phyloP scores from a whole-genome alignment of 2,797 vertebrate species.

The Onychomys leucogaster region DNA sequence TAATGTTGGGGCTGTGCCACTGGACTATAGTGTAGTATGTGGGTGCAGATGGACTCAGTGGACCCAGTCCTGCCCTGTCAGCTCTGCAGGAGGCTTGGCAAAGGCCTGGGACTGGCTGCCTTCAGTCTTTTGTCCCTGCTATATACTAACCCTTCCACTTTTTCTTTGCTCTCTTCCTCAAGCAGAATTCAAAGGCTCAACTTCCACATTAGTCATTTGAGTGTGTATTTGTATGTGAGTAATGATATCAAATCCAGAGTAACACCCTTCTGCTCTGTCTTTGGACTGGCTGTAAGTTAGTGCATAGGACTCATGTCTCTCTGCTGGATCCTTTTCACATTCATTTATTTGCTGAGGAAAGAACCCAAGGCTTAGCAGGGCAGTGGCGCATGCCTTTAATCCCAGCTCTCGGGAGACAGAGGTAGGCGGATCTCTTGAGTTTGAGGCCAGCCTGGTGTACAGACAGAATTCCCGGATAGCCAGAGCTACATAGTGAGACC shows the following conservation, averaged over 20 bases:
- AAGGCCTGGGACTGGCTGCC: neutral
- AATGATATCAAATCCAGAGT: neutral
- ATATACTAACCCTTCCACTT: neutral
- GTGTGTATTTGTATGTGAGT: neutral
- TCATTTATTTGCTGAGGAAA: neutral
- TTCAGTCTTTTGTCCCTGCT: neutral
- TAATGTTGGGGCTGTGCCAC: neutral
- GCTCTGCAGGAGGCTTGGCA: neutral
- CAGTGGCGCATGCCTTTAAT: neutral
- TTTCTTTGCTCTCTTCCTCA: neutral
- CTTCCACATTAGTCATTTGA: neutral
- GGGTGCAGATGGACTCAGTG: neutral
- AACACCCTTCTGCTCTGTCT: slow-evolving; percentile 3
- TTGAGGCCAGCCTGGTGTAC: neutral
- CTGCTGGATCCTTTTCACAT: neutral
- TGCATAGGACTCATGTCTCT: neutral
- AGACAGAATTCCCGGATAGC: neutral
- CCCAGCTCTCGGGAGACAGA: neutral
- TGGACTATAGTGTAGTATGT: neutral
- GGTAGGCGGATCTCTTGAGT: neutral
- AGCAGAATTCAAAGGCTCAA: slow-evolving; percentile 21
- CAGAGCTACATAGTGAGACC: neutral
- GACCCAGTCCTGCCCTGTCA: neutral
- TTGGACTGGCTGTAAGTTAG: neutral
- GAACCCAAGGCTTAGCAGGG: neutral